Evolutionary conservation across 1,140 invertebrate species (phyloP), one percentile per base, ranked within the genome.

Genomic region (Hycleus phaleratus): DNA sequence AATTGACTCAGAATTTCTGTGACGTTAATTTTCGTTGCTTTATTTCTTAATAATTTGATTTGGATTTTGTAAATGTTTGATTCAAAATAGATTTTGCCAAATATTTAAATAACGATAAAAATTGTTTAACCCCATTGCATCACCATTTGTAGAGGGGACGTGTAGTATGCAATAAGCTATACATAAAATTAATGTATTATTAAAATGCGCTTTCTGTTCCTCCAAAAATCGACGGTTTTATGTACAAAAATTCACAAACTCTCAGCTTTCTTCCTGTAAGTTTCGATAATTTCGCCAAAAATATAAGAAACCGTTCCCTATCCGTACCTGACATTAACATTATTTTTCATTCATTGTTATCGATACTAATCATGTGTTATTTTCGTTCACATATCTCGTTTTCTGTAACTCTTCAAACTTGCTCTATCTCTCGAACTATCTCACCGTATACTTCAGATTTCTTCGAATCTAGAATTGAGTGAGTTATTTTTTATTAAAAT

Each of bases 151-250:
- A 60, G 54, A 63, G 64, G 66, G 64, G 62, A 66, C 64, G 64
- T 66, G 64, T 68, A 68, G 66, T 59, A 65, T 67, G 66, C 66
- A 67, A 67, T 67, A 67, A 67, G 56, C 61, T 67, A 65, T 63
- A 47, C 57, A 49, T 48, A 60, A 63, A 51, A 47, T 58, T 58
- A 56, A 46, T 46, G 45, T 46, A 46, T 10, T 24, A 32, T 32
- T 4, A 7, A 32, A 44, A 44, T 24, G 18, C n/a, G 18, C 43
- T 24, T 12, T 44, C 43, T 44, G 18, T 32, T 32, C 32, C 4
- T 32, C 32, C 32, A 7, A 32, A 32, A 32, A 32, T 7, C 32
- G 2, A 18, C 18, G 18, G 32, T 32, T 32, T 32, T 32, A 32
- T 32, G 32, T 32, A 32, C 4, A 32, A 4, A 32, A 32, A 32